A percentile compares a stretch with the other conserved stretches of the same genome.
phyloP scores from a whole-genome alignment of 2,797 vertebrate genomes.

The Anniella stebbinsi region DNA sequence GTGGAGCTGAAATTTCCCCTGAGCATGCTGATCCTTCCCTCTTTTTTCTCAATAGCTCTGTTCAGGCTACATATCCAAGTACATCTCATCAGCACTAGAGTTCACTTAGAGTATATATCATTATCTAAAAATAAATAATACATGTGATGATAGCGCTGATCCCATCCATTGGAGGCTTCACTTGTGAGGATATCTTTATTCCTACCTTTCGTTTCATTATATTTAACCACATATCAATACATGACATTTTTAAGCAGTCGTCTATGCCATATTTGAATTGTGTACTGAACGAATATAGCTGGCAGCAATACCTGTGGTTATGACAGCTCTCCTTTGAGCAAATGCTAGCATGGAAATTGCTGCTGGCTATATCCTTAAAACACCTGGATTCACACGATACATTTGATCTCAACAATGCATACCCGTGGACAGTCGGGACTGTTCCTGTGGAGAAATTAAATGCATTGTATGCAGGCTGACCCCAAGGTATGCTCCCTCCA shows the following conservation, averaged over 20 bases:
- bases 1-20: too few relatives aligned
- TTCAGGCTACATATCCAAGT: too few relatives aligned
- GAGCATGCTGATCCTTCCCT: too few relatives aligned
- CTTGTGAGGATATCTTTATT: background rate
- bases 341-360: background rate
- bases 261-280: background rate
- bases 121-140: background rate
- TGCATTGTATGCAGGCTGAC: background rate
- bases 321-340: background rate
- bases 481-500: background rate
- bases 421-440: background rate
- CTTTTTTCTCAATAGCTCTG: too few relatives aligned
- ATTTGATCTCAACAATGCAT: background rate
- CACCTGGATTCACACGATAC: background rate
- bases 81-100: background rate
- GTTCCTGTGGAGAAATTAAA: background rate
- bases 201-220: background rate
- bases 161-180: background rate
- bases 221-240: background rate
- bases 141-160: background rate
- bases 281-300: background rate
- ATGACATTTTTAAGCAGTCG: background rate
- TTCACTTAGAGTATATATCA: background rate
- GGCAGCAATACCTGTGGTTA: background rate
- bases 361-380: background rate